Conservation (phyloP, 2,888 invertebrate species). For the Pomacea canaliculata region DNA sequence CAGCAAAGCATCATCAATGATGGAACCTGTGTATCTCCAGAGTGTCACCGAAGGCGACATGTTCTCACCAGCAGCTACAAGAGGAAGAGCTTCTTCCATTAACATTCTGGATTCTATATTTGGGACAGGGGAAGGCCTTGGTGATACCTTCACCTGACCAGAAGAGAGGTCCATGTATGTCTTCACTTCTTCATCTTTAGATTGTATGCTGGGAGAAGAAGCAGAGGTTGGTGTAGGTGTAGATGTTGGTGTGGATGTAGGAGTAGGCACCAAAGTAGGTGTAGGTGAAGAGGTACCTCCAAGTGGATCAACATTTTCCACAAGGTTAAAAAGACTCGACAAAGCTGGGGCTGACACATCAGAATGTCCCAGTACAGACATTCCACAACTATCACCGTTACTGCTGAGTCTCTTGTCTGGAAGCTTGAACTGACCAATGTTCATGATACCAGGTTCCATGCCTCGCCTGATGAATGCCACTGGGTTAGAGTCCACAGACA, state of each 20-base stretch:
- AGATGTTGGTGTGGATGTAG: slow-evolving; percentile 13
- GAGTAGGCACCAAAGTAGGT: slow-evolving; percentile 1
- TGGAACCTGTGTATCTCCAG: background rate
- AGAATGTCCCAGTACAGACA: background rate
- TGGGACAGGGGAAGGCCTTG: slow-evolving; percentile 1
- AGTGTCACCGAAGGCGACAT: background rate
- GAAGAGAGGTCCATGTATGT: slow-evolving; percentile 2
- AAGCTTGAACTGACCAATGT: slow-evolving; percentile 9
- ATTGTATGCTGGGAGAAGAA: slow-evolving; percentile 4
- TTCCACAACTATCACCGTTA: background rate
- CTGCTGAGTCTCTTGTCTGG: slow-evolving; percentile 16
- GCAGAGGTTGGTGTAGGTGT: slow-evolving; percentile 11
- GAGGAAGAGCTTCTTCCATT: background rate
- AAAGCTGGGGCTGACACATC: slow-evolving; percentile 1
- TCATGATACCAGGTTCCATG: background rate
- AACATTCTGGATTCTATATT: background rate
- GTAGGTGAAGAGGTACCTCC: slow-evolving; percentile 13
- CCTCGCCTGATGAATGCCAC: background rate
- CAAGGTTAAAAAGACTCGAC: slow-evolving; percentile 21
- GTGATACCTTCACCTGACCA: slow-evolving; percentile 3
- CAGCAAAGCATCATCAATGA: background rate
- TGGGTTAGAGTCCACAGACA: slow-evolving; percentile 20
- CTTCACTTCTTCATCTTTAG: slow-evolving; percentile 3
- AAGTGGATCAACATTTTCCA: slow-evolving; percentile 17
- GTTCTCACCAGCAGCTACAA: background rate